Conservation (phyloP, 2,113 vertebrate species). For the Larimichthys crocea region DNA sequence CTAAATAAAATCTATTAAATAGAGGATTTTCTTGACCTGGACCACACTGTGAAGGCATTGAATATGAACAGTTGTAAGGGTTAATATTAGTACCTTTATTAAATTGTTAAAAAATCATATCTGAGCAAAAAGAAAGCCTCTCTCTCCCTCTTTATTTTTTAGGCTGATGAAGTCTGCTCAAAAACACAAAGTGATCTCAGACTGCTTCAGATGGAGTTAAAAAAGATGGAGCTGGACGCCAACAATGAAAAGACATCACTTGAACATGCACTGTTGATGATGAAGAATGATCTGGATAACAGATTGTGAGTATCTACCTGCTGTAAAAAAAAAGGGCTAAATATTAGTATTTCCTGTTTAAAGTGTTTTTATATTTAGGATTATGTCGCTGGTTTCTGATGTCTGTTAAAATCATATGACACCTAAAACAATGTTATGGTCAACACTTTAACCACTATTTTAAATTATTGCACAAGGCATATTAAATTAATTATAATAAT, state of each 20-base stretch:
- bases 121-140: background rate
- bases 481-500: conserved; percentile 2
- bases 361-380: background rate
- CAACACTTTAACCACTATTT: background rate
- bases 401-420: background rate
- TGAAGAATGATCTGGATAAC: conserved; percentile 51
- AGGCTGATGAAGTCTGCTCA: conserved; percentile 62
- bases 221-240: conserved; percentile 52
- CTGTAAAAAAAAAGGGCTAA: background rate
- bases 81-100: background rate
- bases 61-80: no score
- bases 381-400: background rate
- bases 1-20: no score
- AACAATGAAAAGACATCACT: conserved; percentile 57
- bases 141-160: conserved; percentile 19
- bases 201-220: conserved; percentile 50
- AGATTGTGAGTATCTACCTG: conserved; percentile 74
- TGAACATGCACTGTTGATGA: conserved; percentile 20
- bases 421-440: background rate
- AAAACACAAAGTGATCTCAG: conserved; percentile 56
- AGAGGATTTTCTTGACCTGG: no score
- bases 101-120: background rate
- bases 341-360: background rate
- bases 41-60: no score
- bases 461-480: conserved; percentile 3